Percentiles rank a stretch among this genome's conserved stretches.
Conservation (phyloP, 2,888 invertebrate species). For the Plagiodera versicolora region DNA sequence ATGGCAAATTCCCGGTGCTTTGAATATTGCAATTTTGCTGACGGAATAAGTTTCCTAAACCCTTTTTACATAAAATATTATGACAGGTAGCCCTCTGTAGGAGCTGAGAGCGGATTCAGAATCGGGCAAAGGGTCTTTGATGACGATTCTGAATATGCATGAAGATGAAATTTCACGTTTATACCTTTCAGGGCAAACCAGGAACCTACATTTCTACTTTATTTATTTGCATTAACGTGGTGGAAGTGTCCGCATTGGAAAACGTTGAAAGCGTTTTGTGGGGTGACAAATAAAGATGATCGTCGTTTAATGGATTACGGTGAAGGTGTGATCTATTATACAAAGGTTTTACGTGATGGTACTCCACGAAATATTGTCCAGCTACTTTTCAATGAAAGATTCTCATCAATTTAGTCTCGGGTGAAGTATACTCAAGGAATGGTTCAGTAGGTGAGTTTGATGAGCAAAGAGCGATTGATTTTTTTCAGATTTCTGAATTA, state of each 20-base stretch:
- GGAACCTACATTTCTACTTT: not conserved
- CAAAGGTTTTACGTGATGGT: too few relatives aligned
- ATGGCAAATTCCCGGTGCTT: not conserved
- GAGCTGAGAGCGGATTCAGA: constrained; percentile 21
- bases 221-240: not conserved
- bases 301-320: not conserved
- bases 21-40: constrained; percentile 22
- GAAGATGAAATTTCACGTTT: constrained; percentile 17
- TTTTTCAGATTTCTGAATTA: too few relatives aligned
- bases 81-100: constrained; percentile 23
- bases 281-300: not conserved
- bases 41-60: constrained; percentile 20
- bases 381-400: too few relatives aligned
- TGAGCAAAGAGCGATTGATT: too few relatives aligned
- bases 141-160: constrained; percentile 26
- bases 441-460: too few relatives aligned
- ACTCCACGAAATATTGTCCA: too few relatives aligned
- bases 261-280: not conserved
- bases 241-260: not conserved
- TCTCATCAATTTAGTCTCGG: too few relatives aligned
- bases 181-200: constrained; percentile 3
- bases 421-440: too few relatives aligned
- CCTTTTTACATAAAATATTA: constrained; percentile 28
- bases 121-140: constrained; percentile 19
- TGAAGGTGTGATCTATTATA: not conserved